These are phyloP conservation scores for Tortricodes alternella DNA, from an alignment of 2,888 invertebrate species.

Conservation along the genomic window DNA sequence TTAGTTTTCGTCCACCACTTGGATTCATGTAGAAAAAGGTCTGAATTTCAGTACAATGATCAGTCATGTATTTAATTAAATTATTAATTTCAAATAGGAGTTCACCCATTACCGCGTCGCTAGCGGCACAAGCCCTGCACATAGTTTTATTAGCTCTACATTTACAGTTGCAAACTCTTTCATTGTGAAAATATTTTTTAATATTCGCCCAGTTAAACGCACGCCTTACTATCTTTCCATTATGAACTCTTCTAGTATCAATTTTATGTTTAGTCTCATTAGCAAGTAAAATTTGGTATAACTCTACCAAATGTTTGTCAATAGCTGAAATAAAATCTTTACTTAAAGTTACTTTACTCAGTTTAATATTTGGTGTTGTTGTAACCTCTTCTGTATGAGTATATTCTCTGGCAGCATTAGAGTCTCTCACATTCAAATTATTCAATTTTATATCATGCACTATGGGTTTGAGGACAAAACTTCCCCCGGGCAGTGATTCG, in stretches of 20 bases:
- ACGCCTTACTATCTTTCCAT: conserved; percentile 33
- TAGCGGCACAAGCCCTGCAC: conserved; percentile 65
- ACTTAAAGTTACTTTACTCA: conserved; percentile 47
- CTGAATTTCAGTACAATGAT: conserved; percentile 71
- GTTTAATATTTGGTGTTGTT: conserved; percentile 37
- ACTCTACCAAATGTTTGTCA: conserved; percentile 49
- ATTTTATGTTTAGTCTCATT: conserved; percentile 28
- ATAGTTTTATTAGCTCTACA: conserved; percentile 58
- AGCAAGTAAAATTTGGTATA: conserved; percentile 39
- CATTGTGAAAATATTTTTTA: conserved; percentile 55
- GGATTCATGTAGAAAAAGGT: conserved; percentile 70
- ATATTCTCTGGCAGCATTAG: background rate
- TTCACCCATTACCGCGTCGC: conserved; percentile 63
- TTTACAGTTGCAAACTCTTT: conserved; percentile 60
- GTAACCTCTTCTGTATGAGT: conserved; percentile 33
- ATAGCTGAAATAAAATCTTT: conserved; percentile 57
- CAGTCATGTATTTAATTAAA: conserved; percentile 59
- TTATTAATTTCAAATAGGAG: conserved; percentile 66
- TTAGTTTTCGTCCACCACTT: conserved; percentile 58
- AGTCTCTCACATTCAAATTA: conserved; percentile 3
- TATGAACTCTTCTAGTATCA: conserved; percentile 23
- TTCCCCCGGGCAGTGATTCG: conserved; percentile 38
- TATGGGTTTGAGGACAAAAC: conserved; percentile 51
- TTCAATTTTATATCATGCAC: conserved; percentile 35
- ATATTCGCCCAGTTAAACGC: conserved; percentile 51